Evolutionary conservation across 92 coral and sea anemone genomes (phyloP).

Genomic region (Isaurus tuberculatus): DNA sequence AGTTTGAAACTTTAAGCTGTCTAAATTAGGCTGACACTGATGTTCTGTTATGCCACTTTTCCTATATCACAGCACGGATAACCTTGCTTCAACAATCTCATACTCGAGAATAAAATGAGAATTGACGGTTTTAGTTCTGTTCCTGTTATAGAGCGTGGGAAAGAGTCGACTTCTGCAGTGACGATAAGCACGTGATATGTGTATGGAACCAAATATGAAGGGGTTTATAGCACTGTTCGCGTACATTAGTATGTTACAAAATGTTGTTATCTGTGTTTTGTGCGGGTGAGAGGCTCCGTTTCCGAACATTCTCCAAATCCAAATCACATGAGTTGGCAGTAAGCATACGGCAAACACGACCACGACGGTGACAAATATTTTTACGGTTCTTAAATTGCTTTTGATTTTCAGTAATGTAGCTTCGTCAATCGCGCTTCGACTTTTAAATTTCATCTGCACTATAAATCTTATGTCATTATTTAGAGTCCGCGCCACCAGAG

Average conservation of each 20-base stretch:
- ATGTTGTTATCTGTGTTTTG: conserved; percentile 43
- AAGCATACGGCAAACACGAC: conserved; percentile 51
- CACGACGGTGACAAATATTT: conserved; percentile 57
- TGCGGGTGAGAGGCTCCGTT: conserved; percentile 34
- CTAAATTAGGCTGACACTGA: too few species aligned
- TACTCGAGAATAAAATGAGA: background rate
- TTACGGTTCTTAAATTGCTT: conserved; percentile 44
- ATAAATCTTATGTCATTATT: conserved; percentile 3
- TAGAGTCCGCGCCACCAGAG: conserved; percentile 41
- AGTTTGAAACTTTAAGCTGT: too few species aligned
- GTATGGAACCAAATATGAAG: conserved; percentile 58
- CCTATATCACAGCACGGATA: background rate
- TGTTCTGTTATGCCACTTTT: too few species aligned
- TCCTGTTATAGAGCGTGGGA: background rate
- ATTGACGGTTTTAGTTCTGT: background rate
- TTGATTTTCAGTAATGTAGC: conserved; percentile 35
- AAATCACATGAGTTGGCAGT: conserved; percentile 52
- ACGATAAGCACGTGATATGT: conserved; percentile 2
- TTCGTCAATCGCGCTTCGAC: background rate
- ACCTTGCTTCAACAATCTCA: conserved; percentile 2
- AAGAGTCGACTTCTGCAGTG: conserved; percentile 4
- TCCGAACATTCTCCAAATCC: conserved; percentile 65
- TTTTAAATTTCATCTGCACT: conserved; percentile 21
- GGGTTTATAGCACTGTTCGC: conserved; percentile 65
- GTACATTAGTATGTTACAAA: conserved; percentile 49